Evolutionary conservation across 1,140 invertebrate genomes (phyloP).

Genomic region (Zaprionus davidi): DNA sequence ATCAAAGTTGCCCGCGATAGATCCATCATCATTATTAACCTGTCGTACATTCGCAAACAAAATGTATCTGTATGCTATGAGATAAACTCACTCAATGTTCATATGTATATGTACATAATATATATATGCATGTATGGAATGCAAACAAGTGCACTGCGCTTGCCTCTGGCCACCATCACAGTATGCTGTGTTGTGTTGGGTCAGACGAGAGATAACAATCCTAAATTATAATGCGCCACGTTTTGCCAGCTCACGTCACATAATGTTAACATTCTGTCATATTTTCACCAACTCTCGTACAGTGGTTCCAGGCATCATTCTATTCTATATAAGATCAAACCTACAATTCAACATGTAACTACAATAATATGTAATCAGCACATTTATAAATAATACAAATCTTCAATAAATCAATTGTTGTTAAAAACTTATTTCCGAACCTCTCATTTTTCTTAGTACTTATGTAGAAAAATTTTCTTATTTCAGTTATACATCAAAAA

Average conservation of each 20-base stretch:
- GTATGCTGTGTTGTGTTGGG: neutral
- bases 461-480: no score
- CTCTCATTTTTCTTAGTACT: no score
- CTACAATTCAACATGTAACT: neutral
- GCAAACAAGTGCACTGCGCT: conserved; percentile 19
- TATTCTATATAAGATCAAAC: neutral
- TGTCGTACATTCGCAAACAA: conserved; percentile 26
- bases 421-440: no score
- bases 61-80: conserved; percentile 34
- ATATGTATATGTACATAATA: neutral
- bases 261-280: conserved; percentile 30
- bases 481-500: no score
- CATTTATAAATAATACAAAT: no score
- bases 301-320: conserved; percentile 18
- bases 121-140: conserved; percentile 6
- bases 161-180: conserved; percentile 7
- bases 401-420: no score
- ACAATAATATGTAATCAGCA: no score
- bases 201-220: conserved; percentile 21
- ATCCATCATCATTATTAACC: conserved; percentile 11
- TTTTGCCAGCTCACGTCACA: conserved; percentile 30
- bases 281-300: conserved; percentile 2
- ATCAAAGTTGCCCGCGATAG: neutral
- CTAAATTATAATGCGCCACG: conserved; percentile 33
- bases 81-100: conserved; percentile 14